Evolutionary conservation across 2,888 invertebrate species (phyloP), one percentile per base, ranked within the genome.

Genomic region (Metalampra italica): DNA sequence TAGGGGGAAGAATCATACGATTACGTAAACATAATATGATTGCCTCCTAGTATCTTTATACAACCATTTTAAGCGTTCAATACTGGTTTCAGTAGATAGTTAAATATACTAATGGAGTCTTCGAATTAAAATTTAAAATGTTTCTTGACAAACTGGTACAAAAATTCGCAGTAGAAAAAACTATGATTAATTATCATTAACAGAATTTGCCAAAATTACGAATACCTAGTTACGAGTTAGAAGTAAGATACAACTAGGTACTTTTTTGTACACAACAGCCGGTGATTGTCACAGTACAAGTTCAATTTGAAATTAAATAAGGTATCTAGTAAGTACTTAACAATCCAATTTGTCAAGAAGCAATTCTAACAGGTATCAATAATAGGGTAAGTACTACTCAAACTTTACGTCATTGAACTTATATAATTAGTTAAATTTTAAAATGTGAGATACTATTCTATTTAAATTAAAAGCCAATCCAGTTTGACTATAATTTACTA

Each of bases 401-500:
- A 22, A 22, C 22, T 22, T 5, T 22, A 34, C 7, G 3, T 40
- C 40, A 37, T n/a, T 38, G 15, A 47, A 34, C 22, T 13, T 29
- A 46, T 32, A 11, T 7, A 46, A 32, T 29, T 14, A 42, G 0
- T 1, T 14, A 13, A 46, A 34, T 40, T 34, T 32, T 32, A 46
- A 46, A 15, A 15, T 40, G n/a, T 9, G 11, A 13, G 12, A 36
- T n/a, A 29, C n/a, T 47, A 46, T 41, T 37, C 12, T 73, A 58
- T 36, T 15, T 57, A 61, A 67, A 72, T 75, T 71, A 66, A 71
- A 67, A 79, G 77, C 71, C 73, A 68, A 70, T 69, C 61, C 30
- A 38, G 66, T 68, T 64, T 64, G 64, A 70, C 75, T 79, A 83
- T 82, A 84, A 81, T 82, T 83, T 70, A 58, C 82, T 85, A 85